Base-by-base conservation (phyloP, 1,140 invertebrate species). In the Dufourea novaeangliae region DNA sequence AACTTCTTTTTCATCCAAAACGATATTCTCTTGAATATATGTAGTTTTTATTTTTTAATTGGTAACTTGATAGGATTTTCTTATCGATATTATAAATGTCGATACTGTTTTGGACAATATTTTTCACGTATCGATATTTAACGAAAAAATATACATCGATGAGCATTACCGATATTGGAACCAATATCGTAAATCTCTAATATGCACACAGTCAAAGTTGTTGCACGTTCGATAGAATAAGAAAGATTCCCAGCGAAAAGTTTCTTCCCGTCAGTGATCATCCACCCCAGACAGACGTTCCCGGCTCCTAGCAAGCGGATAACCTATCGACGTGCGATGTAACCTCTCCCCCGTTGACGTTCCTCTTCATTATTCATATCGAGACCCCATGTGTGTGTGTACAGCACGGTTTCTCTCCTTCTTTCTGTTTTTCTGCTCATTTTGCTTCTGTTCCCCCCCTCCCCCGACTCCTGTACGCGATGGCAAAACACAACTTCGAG, bases 331-430 rank as follows among this genome's bases (percentile, higher is more conserved):
- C 39, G 39, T 83, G n/a, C 41, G 52, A 83, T 69, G 74, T 68
- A 54, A 72, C 68, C 27, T 74, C 73, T 34, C 73, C 73, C 29
- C 73, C 41, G 57, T 79, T 22, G 68, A 59, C 62, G 57, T 66
- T 44, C 80, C 69, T 69, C 76, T 84, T 84, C 69, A 79, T 79
- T 84, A 79, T 74, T 84, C 76, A 84, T 82, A 82, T 78, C 57
- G 44, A 59, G 44, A 22, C 29, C 17, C 25, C 41, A n/a, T n/a
- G n/a, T 17, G 56, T 22, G n/a, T 25, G 50, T 34, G 25, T 44
- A 22, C 63, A 14, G 41, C 62, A n/a, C 46, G 41, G 50, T 32
- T n/a, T n/a, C n/a, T 34, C 69, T 54, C 34, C 50, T 20, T 22
- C 29, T 29, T 20, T 34, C 6, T n/a, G n/a, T n/a, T n/a, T n/a